phyloP scores from a whole-genome alignment of 2,888 invertebrate genomes.

The Ormyrus rosae region DNA sequence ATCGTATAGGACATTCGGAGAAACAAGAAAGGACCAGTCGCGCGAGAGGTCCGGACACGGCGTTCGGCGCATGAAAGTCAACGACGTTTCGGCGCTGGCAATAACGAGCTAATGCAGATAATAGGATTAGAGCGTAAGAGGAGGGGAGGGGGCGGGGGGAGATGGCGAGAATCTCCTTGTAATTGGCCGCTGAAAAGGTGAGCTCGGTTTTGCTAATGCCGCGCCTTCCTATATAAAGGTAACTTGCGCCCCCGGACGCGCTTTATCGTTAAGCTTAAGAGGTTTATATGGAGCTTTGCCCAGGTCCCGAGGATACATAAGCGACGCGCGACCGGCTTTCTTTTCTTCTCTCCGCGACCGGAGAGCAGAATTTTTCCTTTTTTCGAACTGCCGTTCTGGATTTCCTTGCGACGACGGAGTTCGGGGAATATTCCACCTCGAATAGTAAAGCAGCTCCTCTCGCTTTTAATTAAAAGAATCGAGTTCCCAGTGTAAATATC shows the following conservation, averaged over 20 bases:
- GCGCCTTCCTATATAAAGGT: slow-evolving; percentile 4
- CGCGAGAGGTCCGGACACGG: background rate
- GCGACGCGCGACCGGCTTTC: background rate
- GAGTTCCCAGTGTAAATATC: background rate
- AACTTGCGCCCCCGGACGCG: slow-evolving; percentile 26
- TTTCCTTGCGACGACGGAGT: too few relatives aligned
- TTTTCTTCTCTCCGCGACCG: too few relatives aligned
- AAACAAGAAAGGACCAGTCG: background rate
- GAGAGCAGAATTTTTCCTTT: too few relatives aligned
- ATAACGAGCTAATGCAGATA: slow-evolving; percentile 75
- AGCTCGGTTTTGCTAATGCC: slow-evolving; percentile 61
- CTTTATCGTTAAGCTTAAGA: slow-evolving; percentile 56
- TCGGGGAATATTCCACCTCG: background rate
- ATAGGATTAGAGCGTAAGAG: slow-evolving; percentile 70
- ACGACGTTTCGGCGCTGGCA: slow-evolving; percentile 53
- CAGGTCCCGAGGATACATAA: background rate
- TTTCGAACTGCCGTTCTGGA: too few relatives aligned
- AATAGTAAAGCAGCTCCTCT: background rate
- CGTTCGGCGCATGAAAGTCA: background rate
- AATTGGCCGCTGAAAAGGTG: slow-evolving; percentile 75
- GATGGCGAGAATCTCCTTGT: slow-evolving; percentile 61
- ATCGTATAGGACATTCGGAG: background rate
- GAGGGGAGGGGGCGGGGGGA: background rate
- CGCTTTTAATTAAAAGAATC: slow-evolving; percentile 3
- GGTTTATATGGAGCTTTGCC: slow-evolving; percentile 47